Evolutionary conservation across 2,113 vertebrate genomes (phyloP).

Genomic region (Ondatra zibethicus): DNA sequence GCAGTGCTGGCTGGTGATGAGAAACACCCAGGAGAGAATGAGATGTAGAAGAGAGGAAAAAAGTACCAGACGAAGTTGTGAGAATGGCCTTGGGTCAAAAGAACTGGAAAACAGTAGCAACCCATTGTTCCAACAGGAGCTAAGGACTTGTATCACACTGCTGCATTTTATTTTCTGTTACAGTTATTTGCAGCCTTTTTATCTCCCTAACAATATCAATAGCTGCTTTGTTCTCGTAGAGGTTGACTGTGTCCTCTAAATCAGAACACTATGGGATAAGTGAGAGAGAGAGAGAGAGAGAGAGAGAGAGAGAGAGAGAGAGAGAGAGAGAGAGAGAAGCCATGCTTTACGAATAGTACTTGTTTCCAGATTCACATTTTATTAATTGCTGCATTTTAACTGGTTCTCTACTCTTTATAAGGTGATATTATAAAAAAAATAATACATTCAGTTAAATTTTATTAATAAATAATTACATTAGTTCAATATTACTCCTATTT

Average conservation of each 20-base stretch:
- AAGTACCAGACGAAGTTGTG: not conserved
- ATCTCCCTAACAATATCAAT: constrained; percentile 1
- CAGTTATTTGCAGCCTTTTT: not conserved
- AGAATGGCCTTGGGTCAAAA: not conserved
- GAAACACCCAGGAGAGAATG: not conserved
- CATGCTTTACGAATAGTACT: not conserved
- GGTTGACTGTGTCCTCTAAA: not conserved
- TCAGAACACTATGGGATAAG: not conserved
- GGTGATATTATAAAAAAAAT: not conserved
- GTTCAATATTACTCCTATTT: not conserved
- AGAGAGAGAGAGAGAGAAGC: not conserved
- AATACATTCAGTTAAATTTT: constrained; percentile 36
- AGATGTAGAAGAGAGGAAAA: not conserved
- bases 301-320: not conserved
- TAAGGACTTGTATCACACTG: not conserved
- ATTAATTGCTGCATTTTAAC: not conserved
- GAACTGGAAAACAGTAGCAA: not conserved
- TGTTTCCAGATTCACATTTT: not conserved
- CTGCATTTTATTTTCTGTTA: not conserved
- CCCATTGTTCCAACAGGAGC: not conserved
- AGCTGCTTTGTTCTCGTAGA: not conserved
- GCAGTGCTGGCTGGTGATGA: not conserved
- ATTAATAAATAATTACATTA: constrained; percentile 37
- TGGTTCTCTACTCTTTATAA: not conserved
- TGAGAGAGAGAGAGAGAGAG: not conserved